Evolutionary conservation across 2,113 vertebrate species (phyloP).

Genomic region (Dinomys branickii): DNA sequence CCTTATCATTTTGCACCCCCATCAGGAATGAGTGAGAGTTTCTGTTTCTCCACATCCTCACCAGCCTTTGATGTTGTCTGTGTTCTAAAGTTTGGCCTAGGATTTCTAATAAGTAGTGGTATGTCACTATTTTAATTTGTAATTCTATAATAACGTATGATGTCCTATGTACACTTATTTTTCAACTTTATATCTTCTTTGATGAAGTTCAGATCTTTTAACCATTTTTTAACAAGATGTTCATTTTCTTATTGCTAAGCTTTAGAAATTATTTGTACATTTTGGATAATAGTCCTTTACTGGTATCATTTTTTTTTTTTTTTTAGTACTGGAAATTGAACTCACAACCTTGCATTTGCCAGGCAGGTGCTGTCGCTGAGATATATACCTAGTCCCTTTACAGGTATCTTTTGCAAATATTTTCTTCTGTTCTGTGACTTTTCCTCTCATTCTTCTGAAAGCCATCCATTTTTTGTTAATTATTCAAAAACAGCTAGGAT

Average conservation of each 20-base stretch:
- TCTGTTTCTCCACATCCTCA: neutral
- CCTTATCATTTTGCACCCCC: neutral
- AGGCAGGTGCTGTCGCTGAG: too few species aligned
- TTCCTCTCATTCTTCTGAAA: neutral
- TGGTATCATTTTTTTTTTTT: too few species aligned
- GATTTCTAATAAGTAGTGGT: too few species aligned
- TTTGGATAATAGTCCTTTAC: neutral
- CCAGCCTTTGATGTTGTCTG: neutral
- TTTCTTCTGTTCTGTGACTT: neutral
- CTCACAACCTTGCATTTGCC: too few species aligned
- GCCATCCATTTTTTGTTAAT: neutral
- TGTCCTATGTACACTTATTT: neutral
- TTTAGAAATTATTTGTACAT: neutral
- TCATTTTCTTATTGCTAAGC: neutral
- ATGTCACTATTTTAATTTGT: neutral
- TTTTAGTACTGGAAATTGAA: too few species aligned
- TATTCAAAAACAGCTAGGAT: neutral
- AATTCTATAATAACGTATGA: neutral
- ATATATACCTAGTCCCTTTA: neutral
- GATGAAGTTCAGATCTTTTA: neutral
- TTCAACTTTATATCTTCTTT: neutral
- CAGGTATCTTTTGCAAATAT: neutral
- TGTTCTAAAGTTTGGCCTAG: neutral
- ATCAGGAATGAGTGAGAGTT: neutral
- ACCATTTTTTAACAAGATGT: neutral